Evolutionary conservation across 2,888 invertebrate genomes (phyloP).

Genomic region (Himalopsyche japonica): DNA sequence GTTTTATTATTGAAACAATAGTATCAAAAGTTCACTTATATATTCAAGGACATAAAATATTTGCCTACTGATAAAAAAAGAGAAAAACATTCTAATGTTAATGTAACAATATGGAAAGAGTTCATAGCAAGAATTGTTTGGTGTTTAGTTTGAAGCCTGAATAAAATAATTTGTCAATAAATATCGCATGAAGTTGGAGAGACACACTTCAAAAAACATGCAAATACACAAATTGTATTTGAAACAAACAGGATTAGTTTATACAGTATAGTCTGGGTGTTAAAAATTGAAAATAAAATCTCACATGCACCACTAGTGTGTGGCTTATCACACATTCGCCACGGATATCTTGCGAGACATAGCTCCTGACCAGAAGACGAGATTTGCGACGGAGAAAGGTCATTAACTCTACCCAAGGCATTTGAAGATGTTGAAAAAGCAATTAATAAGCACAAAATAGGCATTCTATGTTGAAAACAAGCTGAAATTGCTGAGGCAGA

Average conservation of each 20-base stretch:
- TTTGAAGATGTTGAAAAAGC: background rate
- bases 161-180: too few relatives aligned
- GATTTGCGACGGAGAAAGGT: constrained; percentile 7
- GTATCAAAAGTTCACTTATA: too few relatives aligned
- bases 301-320: constrained; percentile 12
- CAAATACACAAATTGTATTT: background rate
- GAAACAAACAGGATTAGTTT: background rate
- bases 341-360: background rate
- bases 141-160: too few relatives aligned
- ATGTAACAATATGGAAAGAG: too few relatives aligned
- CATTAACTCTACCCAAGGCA: constrained; percentile 21
- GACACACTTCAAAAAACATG: too few relatives aligned
- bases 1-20: too few relatives aligned
- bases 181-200: too few relatives aligned
- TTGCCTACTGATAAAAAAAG: too few relatives aligned
- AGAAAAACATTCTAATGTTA: too few relatives aligned
- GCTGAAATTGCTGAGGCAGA: constrained; percentile 4
- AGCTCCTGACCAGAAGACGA: constrained; percentile 3
- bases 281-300: background rate
- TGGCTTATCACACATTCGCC: background rate
- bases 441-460: background rate
- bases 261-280: background rate
- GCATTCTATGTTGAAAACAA: background rate
- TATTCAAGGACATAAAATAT: too few relatives aligned
- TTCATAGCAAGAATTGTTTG: too few relatives aligned